A percentile compares a stretch with the other conserved stretches of the same genome.
Conservation (phyloP, 2,113 vertebrate species). For the Ailurus styani region DNA sequence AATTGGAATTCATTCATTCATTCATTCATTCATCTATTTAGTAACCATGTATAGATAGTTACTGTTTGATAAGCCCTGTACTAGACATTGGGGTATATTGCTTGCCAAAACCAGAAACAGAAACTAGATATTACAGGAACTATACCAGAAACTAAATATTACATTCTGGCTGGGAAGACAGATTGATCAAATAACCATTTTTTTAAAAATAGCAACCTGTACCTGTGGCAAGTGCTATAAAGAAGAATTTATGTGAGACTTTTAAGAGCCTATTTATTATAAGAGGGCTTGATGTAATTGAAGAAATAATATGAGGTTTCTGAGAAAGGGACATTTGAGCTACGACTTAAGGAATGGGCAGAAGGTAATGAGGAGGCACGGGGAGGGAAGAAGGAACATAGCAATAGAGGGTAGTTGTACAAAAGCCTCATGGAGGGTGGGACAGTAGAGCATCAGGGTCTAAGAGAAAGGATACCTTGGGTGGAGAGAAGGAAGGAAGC, state of each 20-base stretch:
- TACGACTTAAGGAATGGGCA: background rate
- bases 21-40: background rate
- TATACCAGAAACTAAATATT: too few relatives aligned
- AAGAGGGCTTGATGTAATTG: background rate
- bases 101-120: background rate
- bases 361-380: rapidly evolving
- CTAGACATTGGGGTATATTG: background rate
- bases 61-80: background rate
- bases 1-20: background rate
- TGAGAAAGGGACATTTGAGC: background rate
- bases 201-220: background rate
- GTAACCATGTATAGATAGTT: background rate
- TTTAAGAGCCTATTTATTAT: background rate
- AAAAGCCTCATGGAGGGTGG: background rate
- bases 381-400: too few relatives aligned
- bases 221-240: background rate
- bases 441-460: background rate
- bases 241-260: background rate
- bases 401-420: background rate
- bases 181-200: background rate
- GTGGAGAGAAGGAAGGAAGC: background rate
- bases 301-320: background rate
- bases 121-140: background rate
- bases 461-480: background rate
- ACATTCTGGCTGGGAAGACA: background rate